Evolutionary conservation across 2,113 vertebrate genomes (phyloP).

Genomic region (Notothenia coriiceps): DNA sequence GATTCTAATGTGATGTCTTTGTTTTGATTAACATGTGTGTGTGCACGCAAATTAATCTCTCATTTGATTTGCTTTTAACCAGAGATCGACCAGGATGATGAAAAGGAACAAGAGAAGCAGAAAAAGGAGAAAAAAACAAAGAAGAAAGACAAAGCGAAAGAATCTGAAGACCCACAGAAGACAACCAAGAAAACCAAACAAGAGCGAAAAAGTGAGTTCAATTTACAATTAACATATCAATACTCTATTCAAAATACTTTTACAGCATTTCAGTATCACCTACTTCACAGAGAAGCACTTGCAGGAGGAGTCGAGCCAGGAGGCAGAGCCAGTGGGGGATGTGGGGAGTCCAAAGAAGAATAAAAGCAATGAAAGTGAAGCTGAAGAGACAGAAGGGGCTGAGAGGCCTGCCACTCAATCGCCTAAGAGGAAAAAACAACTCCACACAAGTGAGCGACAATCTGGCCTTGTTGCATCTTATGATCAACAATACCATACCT

Average conservation of each 20-base stretch:
- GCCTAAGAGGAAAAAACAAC: slow-evolving; percentile 71
- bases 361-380: slow-evolving; percentile 52
- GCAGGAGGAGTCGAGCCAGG: slow-evolving; percentile 41
- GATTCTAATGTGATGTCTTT: neutral
- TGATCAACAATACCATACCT: neutral
- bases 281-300: slow-evolving; percentile 64
- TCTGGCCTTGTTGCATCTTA: neutral
- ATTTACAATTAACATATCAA: neutral
- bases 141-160: slow-evolving; percentile 68
- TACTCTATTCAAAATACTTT: neutral
- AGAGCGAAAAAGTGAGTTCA: slow-evolving; percentile 68
- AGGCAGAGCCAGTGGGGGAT: slow-evolving; percentile 59
- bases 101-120: slow-evolving; percentile 59
- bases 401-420: slow-evolving; percentile 39
- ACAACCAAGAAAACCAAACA: slow-evolving; percentile 64
- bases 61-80: neutral
- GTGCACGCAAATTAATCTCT: no score
- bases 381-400: slow-evolving; percentile 59
- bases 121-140: slow-evolving; percentile 77
- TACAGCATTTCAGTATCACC: neutral
- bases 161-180: slow-evolving; percentile 55
- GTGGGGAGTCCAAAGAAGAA: slow-evolving; percentile 45
- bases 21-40: neutral
- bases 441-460: slow-evolving; percentile 70
- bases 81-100: slow-evolving; percentile 59